Conservation (phyloP, 2,113 vertebrate genomes). For the Mellivora capensis region DNA sequence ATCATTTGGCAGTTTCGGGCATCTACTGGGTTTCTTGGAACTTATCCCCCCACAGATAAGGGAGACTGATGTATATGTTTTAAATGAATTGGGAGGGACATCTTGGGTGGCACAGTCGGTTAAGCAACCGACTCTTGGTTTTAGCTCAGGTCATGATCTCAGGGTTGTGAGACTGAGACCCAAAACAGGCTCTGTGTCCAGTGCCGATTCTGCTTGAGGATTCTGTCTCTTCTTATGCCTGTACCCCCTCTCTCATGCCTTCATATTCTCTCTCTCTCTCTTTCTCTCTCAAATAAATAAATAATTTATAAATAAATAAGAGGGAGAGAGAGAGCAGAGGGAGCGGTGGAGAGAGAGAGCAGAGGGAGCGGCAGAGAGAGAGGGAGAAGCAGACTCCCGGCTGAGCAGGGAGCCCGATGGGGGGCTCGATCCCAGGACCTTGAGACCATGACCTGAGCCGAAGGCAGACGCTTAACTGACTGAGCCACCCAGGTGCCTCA, state of each 20-base stretch:
- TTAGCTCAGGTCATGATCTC: too few relatives aligned
- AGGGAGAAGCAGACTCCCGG: background rate
- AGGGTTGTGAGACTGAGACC: too few relatives aligned
- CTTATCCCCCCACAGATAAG: background rate
- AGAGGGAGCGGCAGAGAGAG: background rate
- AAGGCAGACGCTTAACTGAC: background rate
- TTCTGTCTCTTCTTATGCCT: background rate
- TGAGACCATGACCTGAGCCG: background rate
- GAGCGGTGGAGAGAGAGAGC: background rate
- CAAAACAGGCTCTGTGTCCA: background rate
- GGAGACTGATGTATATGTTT: background rate
- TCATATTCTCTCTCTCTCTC: background rate
- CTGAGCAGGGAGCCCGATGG: background rate
- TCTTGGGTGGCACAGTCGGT: background rate
- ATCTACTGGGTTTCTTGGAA: background rate
- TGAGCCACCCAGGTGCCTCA: background rate
- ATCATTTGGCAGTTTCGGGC: background rate
- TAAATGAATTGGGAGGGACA: background rate
- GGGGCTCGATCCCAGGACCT: background rate
- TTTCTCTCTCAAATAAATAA: background rate
- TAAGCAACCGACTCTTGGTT: background rate
- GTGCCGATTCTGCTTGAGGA: background rate
- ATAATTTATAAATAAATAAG: background rate
- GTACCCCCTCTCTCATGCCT: background rate
- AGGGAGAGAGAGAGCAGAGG: background rate